A percentile compares a stretch with the other conserved stretches of the same genome.
phyloP scores from a whole-genome alignment of 2,888 invertebrate genomes.

The Cataglyphis albicans region DNA sequence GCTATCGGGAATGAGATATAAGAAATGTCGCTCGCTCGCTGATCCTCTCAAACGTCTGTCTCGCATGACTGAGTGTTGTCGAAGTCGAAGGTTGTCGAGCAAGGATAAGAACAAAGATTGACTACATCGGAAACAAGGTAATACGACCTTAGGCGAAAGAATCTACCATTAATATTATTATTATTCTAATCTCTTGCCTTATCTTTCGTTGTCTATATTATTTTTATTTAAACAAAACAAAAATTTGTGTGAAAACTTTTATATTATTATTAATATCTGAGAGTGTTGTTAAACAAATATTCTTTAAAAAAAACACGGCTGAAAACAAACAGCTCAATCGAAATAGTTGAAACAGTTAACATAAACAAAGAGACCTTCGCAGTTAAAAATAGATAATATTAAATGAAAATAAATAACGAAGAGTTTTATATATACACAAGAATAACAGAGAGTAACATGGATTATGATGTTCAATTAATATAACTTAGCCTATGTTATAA shows the following conservation, averaged over 20 bases:
- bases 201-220: neutral
- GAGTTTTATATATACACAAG: neutral
- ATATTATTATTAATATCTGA: neutral
- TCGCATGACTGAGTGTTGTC: constrained; percentile 16
- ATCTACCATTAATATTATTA: neutral
- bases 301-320: neutral
- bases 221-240: neutral
- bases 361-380: neutral
- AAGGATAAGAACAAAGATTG: neutral
- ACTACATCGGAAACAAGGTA: constrained; percentile 5
- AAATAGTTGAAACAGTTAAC: neutral
- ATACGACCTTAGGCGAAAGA: no score
- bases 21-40: constrained; percentile 42
- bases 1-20: constrained; percentile 25
- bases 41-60: constrained; percentile 18
- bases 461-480: constrained; percentile 13
- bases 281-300: neutral
- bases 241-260: neutral
- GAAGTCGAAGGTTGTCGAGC: neutral
- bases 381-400: constrained; percentile 34
- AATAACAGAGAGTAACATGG: neutral
- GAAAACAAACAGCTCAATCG: neutral
- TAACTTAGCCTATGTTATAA: neutral
- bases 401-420: neutral
- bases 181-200: neutral